phyloP scores from a whole-genome alignment of 2,113 vertebrate genomes.

The Arvicanthis niloticus region DNA sequence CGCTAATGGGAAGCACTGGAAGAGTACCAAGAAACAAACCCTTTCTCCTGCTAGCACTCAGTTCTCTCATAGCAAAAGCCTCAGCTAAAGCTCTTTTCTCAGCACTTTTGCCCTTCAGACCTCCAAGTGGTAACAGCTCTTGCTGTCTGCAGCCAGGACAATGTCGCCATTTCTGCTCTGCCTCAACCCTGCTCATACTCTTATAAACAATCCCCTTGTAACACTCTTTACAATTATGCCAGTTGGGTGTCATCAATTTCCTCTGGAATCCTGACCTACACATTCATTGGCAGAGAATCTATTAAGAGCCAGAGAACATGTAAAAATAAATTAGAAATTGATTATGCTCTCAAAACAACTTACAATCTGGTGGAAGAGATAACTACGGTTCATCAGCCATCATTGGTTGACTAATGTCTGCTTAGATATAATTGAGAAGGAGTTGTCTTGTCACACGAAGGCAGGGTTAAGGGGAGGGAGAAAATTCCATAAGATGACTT shows the following conservation, averaged over 20 bases:
- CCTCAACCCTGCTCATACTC: background rate
- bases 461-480: background rate
- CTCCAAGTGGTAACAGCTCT: background rate
- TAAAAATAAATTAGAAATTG: slow-evolving; percentile 65
- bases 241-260: background rate
- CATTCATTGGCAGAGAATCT: slow-evolving; percentile 16
- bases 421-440: slow-evolving; percentile 13
- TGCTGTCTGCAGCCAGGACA: background rate
- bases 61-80: background rate
- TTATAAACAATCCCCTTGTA: background rate
- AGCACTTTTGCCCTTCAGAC: background rate
- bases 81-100: background rate
- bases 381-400: background rate
- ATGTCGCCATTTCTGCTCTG: background rate
- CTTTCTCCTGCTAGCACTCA: background rate
- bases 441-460: background rate
- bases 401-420: slow-evolving; percentile 10
- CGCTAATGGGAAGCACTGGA: background rate
- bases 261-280: background rate
- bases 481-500: background rate
- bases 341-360: slow-evolving; percentile 38
- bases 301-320: slow-evolving; percentile 6
- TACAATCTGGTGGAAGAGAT: background rate
- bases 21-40: background rate
- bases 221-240: background rate